Percentiles rank a stretch among this genome's conserved stretches.
Conservation (phyloP, 2,888 invertebrate species). For the Helobdella robusta region DNA sequence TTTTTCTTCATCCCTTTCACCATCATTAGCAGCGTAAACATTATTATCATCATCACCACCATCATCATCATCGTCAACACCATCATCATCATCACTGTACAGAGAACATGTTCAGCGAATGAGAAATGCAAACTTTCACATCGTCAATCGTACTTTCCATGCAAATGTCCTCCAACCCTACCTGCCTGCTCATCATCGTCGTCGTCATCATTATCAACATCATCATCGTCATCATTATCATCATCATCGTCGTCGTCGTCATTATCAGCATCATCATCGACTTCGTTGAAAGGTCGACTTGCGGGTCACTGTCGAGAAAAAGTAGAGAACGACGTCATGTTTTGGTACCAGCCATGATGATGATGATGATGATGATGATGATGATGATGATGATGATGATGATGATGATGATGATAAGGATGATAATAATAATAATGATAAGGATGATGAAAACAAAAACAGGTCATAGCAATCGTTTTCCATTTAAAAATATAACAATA, state of each 20-base stretch:
- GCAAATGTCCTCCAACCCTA: not conserved
- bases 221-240: constrained; percentile 16
- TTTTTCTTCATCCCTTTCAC: not conserved
- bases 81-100: not conserved
- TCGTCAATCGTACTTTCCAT: not conserved
- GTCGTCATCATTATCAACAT: constrained; percentile 11
- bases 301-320: too few species aligned
- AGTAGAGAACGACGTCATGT: too few species aligned
- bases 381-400: constrained; percentile 9
- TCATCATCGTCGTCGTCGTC: constrained; percentile 16
- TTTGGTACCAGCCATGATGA: not conserved
- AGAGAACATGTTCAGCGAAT: not conserved
- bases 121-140: constrained; percentile 5
- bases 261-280: constrained; percentile 11
- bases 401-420: not conserved
- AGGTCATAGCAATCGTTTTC: not conserved
- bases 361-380: constrained; percentile 10
- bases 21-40: not conserved
- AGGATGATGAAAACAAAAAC: not conserved
- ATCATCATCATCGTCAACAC: not conserved
- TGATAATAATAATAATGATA: not conserved
- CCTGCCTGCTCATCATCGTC: constrained; percentile 11
- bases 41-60: not conserved
- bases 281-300: too few species aligned
- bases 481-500: not conserved